Conservation (phyloP, 1,140 invertebrate species). For the Penaeus chinensis region DNA sequence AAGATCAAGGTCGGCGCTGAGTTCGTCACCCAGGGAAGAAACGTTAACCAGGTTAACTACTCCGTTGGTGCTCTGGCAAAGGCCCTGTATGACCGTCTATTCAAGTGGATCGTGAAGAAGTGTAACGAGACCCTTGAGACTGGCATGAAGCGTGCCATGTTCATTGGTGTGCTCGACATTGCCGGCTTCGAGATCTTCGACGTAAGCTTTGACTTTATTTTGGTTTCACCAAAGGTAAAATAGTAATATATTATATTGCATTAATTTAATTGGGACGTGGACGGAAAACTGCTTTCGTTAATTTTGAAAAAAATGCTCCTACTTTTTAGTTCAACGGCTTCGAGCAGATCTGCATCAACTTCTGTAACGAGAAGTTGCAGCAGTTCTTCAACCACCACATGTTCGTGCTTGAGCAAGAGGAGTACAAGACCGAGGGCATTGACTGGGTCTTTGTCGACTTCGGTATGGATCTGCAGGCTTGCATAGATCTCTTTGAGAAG, state of each 20-base stretch:
- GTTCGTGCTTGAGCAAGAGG: slow-evolving; percentile 74
- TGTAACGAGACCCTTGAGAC: slow-evolving; percentile 74
- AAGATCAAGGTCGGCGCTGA: slow-evolving; percentile 56
- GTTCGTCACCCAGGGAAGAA: slow-evolving; percentile 66
- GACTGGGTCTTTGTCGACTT: slow-evolving; percentile 93
- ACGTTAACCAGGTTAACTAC: slow-evolving; percentile 69
- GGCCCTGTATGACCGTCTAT: slow-evolving; percentile 74
- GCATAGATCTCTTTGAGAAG: slow-evolving; percentile 78
- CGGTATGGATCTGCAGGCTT: slow-evolving; percentile 56
- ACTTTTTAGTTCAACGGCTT: slow-evolving; percentile 67
- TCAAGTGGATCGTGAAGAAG: slow-evolving; percentile 73
- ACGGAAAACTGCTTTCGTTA: neutral
- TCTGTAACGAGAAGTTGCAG: slow-evolving; percentile 59
- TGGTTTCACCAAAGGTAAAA: neutral
- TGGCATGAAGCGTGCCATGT: slow-evolving; percentile 72
- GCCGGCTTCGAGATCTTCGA: slow-evolving; percentile 69
- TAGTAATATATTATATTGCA: neutral
- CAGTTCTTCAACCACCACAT: slow-evolving; percentile 61
- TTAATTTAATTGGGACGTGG: neutral
- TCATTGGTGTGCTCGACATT: slow-evolving; percentile 65
- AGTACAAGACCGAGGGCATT: slow-evolving; percentile 78
- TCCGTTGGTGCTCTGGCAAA: slow-evolving; percentile 74
- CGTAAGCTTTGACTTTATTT: slow-evolving; percentile 67
- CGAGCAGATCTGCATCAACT: slow-evolving; percentile 58
- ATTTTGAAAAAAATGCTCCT: neutral